These are phyloP conservation scores for Heterocephalus glaber DNA, from an alignment of 2,113 vertebrate genomes.

Conservation along the genomic window DNA sequence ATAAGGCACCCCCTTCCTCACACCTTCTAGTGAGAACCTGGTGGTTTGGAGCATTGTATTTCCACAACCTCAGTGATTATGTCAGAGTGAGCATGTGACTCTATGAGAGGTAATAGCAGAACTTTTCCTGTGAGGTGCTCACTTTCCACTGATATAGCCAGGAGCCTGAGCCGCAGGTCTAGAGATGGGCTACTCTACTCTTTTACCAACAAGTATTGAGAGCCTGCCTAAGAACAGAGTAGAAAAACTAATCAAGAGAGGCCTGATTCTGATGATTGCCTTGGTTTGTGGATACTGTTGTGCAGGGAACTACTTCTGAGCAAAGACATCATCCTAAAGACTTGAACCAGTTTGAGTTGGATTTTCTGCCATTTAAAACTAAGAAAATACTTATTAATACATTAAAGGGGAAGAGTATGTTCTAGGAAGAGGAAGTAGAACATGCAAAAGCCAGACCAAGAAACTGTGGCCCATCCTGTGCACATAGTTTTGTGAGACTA, in stretches of 20 bases:
- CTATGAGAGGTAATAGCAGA: background rate
- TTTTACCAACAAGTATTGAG: background rate
- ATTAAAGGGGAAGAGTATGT: background rate
- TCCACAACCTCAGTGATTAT: background rate
- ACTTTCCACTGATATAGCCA: background rate
- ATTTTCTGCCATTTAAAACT: background rate
- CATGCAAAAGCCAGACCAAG: background rate
- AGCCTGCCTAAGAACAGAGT: background rate
- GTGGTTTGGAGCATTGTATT: background rate
- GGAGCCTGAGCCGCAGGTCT: background rate
- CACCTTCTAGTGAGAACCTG: background rate
- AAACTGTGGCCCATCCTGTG: background rate
- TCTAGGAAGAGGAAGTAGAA: background rate
- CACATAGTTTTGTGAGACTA: background rate
- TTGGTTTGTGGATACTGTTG: rapidly evolving
- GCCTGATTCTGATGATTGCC: background rate
- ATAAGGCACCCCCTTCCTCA: background rate
- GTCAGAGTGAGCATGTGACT: background rate
- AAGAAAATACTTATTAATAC: background rate
- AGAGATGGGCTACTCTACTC: background rate
- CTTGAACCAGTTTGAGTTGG: background rate
- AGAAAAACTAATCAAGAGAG: background rate
- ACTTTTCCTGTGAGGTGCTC: background rate
- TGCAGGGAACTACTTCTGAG: background rate
- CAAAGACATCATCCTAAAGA: background rate